Evolutionary conservation across 2,888 invertebrate species (phyloP).

Genomic region (Mimas tiliae): DNA sequence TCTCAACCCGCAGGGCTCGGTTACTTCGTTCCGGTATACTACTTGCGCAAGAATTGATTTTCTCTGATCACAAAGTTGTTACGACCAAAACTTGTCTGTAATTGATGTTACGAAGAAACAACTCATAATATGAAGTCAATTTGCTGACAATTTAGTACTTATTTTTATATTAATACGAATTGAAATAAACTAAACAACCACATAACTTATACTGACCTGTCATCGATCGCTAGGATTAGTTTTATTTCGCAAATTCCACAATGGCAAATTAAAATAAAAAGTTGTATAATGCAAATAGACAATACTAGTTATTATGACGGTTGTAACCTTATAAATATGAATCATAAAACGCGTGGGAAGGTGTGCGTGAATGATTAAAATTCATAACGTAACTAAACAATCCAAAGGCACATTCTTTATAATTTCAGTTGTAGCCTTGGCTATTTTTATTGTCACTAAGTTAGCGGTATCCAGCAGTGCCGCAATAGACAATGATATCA

Average conservation of each 20-base stretch:
- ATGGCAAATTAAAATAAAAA: slow-evolving; percentile 11
- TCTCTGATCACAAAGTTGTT: slow-evolving; percentile 44
- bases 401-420: slow-evolving; percentile 17
- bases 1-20: slow-evolving; percentile 42
- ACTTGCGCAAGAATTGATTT: slow-evolving; percentile 48
- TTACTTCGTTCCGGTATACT: slow-evolving; percentile 38
- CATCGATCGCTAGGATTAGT: not conserved
- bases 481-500: slow-evolving; percentile 63
- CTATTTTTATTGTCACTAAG: slow-evolving; percentile 20
- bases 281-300: slow-evolving; percentile 1
- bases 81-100: slow-evolving; percentile 30
- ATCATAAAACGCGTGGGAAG: slow-evolving; percentile 20
- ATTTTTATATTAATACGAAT: no score
- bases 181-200: not conserved
- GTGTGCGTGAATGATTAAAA: slow-evolving; percentile 16
- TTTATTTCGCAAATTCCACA: not conserved
- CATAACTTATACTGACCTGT: not conserved
- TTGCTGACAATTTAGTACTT: not conserved
- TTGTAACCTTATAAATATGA: slow-evolving; percentile 19
- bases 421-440: slow-evolving; percentile 24
- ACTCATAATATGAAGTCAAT: not conserved
- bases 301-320: slow-evolving; percentile 18
- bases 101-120: slow-evolving; percentile 23
- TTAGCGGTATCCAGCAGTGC: slow-evolving; percentile 36
- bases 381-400: slow-evolving; percentile 17